Percentiles rank a stretch among this genome's conserved stretches.
phyloP scores from a whole-genome alignment of 2,113 vertebrate species.

The Lates calcarifer region DNA sequence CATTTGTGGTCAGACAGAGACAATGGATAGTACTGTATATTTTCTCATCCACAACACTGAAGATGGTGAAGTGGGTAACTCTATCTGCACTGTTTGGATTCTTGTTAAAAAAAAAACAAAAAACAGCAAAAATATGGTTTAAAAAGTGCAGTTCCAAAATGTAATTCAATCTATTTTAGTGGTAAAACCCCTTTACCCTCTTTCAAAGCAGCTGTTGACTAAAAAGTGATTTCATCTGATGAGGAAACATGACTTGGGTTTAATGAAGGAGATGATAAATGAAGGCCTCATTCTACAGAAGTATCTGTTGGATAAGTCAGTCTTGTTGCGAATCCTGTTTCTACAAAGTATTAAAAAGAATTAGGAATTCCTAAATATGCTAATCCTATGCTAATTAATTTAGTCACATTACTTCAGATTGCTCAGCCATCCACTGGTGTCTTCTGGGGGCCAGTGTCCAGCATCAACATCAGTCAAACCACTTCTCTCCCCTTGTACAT shows the following conservation, averaged over 20 bases:
- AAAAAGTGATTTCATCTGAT: constrained; percentile 10
- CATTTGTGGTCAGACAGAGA: constrained; percentile 55
- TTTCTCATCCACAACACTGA: constrained; percentile 28
- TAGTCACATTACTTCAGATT: not conserved
- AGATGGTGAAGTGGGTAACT: constrained; percentile 45
- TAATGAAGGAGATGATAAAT: constrained; percentile 1
- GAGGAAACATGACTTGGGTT: not conserved
- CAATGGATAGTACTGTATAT: constrained; percentile 55
- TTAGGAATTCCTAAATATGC: not conserved
- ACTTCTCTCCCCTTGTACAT: not conserved
- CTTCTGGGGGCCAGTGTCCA: constrained; percentile 7
- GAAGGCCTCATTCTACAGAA: not conserved
- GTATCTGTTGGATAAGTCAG: constrained; percentile 1
- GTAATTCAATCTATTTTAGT: constrained; percentile 24
- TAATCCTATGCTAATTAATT: constrained; percentile 1
- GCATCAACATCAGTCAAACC: constrained; percentile 7
- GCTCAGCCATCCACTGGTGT: not conserved
- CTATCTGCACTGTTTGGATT: constrained; percentile 35
- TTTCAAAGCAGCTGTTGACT: not conserved
- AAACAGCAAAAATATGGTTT: constrained; percentile 24
- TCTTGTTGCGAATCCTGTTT: not conserved
- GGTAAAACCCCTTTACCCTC: not conserved
- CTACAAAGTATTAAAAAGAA: not conserved
- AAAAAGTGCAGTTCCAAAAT: constrained; percentile 10
- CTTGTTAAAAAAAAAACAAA: constrained; percentile 19